Conservation (phyloP, 2,888 invertebrate genomes). For the Nemurella pictetii region DNA sequence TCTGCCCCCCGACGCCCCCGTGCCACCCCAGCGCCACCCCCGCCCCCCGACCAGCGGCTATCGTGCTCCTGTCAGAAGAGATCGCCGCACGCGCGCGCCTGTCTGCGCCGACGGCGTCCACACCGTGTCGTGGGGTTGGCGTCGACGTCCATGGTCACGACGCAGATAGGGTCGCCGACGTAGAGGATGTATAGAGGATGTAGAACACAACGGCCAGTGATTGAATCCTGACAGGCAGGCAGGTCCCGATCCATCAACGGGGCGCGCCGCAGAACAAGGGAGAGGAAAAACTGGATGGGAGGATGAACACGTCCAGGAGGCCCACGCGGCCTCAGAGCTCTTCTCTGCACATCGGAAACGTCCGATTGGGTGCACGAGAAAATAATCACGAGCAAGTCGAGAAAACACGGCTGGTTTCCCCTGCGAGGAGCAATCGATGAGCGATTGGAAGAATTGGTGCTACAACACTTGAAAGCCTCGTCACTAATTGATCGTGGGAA, state of each 20-base stretch:
- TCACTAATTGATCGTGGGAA: not conserved
- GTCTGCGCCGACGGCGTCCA: not conserved
- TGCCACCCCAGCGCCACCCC: not conserved
- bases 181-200: not conserved
- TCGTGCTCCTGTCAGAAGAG: not conserved
- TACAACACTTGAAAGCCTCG: not conserved
- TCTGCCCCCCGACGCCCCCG: constrained; percentile 2
- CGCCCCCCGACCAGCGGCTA: not conserved
- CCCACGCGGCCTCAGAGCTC: not conserved
- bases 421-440: not conserved
- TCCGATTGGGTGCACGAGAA: not conserved
- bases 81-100: not conserved
- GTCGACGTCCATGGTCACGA: no score
- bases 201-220: not conserved
- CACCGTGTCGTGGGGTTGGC: no score
- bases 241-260: not conserved
- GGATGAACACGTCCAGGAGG: not conserved
- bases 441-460: not conserved
- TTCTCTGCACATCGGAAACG: not conserved
- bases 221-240: not conserved
- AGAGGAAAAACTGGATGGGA: not conserved
- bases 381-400: not conserved
- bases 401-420: not conserved
- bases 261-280: not conserved
- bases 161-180: no score